A percentile compares a stretch with the other conserved stretches of the same genome.
These are phyloP conservation scores for Peromyscus aztecus DNA, from an alignment of 2,797 vertebrate species.

Conservation along the genomic window DNA sequence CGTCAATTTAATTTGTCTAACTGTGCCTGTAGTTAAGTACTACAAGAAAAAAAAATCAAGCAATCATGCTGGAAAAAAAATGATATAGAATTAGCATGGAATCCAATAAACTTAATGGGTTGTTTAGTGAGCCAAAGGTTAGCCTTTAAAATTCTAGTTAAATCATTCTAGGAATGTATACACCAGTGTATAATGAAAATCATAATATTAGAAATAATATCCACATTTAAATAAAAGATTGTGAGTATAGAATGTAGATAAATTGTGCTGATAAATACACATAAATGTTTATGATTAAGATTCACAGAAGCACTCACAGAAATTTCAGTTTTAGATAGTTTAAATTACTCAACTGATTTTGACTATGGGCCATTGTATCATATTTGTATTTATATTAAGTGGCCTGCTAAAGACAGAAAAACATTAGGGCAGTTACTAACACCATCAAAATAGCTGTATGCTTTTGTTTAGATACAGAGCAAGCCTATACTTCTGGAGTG, in stretches of 20 bases:
- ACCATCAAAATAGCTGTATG: not conserved
- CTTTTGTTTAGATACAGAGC: not conserved
- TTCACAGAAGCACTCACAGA: not conserved
- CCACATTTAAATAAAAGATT: conserved; percentile 49
- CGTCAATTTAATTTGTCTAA: not conserved
- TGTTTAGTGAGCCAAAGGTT: not conserved
- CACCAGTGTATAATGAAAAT: conserved; percentile 4
- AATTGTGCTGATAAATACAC: conserved; percentile 18
- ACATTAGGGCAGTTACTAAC: not conserved
- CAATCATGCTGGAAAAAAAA: not conserved
- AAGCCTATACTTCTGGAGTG: not conserved
- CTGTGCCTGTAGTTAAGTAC: not conserved
- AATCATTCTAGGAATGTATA: not conserved
- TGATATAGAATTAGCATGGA: not conserved
- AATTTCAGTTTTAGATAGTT: not conserved
- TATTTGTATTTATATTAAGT: conserved; percentile 32
- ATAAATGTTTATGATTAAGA: conserved; percentile 44
- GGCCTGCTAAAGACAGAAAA: not conserved
- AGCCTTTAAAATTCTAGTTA: not conserved
- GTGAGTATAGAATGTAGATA: conserved; percentile 33
- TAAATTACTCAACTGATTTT: conserved; percentile 30
- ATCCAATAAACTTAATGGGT: not conserved
- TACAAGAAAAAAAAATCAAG: not conserved
- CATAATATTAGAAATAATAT: conserved; percentile 3
- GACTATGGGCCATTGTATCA: not conserved